Evolutionary conservation across 2,797 vertebrate species (phyloP).

Genomic region (Gouania willdenowi): DNA sequence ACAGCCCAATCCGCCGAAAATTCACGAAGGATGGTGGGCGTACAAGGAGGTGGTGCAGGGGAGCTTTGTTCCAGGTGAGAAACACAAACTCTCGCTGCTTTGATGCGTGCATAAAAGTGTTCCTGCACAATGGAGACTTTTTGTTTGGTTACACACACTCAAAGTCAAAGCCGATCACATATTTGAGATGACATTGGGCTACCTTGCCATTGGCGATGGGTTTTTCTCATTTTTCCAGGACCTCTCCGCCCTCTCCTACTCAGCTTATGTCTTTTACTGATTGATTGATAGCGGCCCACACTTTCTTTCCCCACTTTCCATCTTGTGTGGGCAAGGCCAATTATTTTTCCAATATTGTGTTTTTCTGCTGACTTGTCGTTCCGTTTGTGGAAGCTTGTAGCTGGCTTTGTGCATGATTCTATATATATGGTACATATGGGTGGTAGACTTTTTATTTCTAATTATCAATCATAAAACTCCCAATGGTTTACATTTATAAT

Average conservation of each 20-base stretch:
- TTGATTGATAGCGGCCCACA: conserved; percentile 42
- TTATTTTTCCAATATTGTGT: conserved; percentile 41
- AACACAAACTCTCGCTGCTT: conserved; percentile 19
- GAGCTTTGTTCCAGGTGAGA: conserved; percentile 97
- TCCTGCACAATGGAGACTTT: conserved; percentile 8
- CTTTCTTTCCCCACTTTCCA: conserved; percentile 42
- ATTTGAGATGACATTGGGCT: conserved; percentile 21
- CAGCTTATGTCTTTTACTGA: conserved; percentile 9
- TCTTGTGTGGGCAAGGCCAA: conserved; percentile 45
- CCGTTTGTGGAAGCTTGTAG: background rate
- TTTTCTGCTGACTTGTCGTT: conserved; percentile 27
- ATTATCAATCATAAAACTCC: too few relatives aligned
- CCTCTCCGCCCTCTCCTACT: conserved; percentile 14
- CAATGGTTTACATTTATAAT: too few relatives aligned
- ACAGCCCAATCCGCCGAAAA: conserved; percentile 94
- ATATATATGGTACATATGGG: too few relatives aligned
- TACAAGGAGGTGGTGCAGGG: conserved; percentile 99
- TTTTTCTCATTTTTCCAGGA: conserved; percentile 24
- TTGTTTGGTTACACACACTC: background rate
- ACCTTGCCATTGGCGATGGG: conserved; percentile 40
- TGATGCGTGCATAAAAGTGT: conserved; percentile 12
- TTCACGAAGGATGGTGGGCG: conserved; percentile 99
- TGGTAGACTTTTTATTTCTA: too few relatives aligned
- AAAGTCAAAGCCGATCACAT: conserved; percentile 8
- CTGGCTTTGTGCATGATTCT: background rate